phyloP scores from a whole-genome alignment of 2,888 invertebrate genomes.

The Stenolophus ochropezus region DNA sequence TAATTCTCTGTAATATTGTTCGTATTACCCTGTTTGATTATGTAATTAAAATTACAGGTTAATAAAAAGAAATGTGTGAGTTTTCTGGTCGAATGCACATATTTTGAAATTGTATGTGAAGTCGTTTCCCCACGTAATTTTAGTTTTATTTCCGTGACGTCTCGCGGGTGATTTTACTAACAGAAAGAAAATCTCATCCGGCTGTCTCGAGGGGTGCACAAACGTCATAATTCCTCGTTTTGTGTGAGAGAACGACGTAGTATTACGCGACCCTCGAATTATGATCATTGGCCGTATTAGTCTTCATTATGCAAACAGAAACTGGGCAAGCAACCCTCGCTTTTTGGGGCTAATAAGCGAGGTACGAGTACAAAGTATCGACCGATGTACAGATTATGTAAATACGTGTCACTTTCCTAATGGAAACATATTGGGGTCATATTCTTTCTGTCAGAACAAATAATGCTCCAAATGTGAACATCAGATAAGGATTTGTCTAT shows the following conservation, averaged over 20 bases:
- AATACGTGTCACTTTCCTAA: neutral
- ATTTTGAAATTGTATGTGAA: neutral
- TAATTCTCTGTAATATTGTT: too few species aligned
- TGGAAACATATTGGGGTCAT: neutral
- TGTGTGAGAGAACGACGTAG: constrained; percentile 12
- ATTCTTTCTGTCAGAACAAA: neutral
- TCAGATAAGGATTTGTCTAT: too few species aligned
- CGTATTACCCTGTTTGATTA: too few species aligned
- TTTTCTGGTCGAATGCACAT: neutral
- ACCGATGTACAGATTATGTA: constrained; percentile 9
- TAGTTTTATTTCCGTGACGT: constrained; percentile 9
- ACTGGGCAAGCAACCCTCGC: constrained; percentile 4
- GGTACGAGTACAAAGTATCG: constrained; percentile 25
- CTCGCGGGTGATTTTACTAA: constrained; percentile 51
- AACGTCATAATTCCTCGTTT: constrained; percentile 53
- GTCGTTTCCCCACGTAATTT: neutral
- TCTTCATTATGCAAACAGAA: constrained; percentile 43
- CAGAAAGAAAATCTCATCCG: constrained; percentile 41
- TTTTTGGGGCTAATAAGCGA: constrained; percentile 23
- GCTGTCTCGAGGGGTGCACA: constrained; percentile 42
- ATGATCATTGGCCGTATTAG: constrained; percentile 52
- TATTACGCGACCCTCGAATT: constrained; percentile 43
- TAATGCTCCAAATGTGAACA: too few species aligned
- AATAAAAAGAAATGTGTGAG: too few species aligned
- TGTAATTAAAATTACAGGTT: too few species aligned